Evolutionary conservation across 2,888 invertebrate genomes (phyloP).

Genomic region (Xylota segnis): DNA sequence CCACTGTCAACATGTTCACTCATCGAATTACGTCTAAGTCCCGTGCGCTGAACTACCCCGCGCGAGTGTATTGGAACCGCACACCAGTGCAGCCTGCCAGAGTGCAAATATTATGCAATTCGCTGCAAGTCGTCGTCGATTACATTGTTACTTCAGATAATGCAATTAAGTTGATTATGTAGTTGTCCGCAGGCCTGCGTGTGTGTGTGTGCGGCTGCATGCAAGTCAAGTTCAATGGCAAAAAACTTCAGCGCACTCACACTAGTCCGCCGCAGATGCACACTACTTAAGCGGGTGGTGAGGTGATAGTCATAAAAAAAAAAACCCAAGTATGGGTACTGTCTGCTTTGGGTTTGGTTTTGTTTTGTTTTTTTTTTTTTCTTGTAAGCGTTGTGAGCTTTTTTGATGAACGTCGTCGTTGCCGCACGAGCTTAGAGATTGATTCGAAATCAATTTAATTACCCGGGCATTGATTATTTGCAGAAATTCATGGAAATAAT

Average conservation of each 20-base stretch:
- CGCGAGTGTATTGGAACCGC: not conserved
- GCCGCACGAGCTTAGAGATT: slow-evolving; percentile 24
- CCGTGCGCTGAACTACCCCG: slow-evolving; percentile 63
- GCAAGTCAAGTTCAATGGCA: slow-evolving; percentile 75
- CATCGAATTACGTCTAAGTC: slow-evolving; percentile 51
- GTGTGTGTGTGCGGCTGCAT: slow-evolving; percentile 37
- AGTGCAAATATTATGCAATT: slow-evolving; percentile 74
- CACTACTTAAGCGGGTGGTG: slow-evolving; percentile 7
- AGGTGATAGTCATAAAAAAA: not conserved
- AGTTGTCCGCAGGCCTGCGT: slow-evolving; percentile 13
- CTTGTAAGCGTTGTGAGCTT: slow-evolving; percentile 47
- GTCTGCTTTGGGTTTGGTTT: slow-evolving; percentile 7
- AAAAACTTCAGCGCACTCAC: slow-evolving; percentile 37
- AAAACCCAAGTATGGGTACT: not conserved
- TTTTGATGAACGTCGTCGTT: slow-evolving; percentile 21
- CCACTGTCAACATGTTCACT: slow-evolving; percentile 21
- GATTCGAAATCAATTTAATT: slow-evolving; percentile 67
- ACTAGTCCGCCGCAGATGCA: slow-evolving; percentile 3
- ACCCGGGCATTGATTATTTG: slow-evolving; percentile 47
- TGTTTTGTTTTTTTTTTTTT: too few relatives aligned
- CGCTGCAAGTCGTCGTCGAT: slow-evolving; percentile 45
- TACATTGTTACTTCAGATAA: slow-evolving; percentile 71
- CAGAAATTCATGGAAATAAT: slow-evolving; percentile 52
- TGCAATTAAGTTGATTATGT: slow-evolving; percentile 66
- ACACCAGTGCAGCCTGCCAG: not conserved